A percentile compares a stretch with the other conserved stretches of the same genome.
phyloP scores from a whole-genome alignment of 2,797 vertebrate genomes.

The Microcaecilia unicolor region DNA sequence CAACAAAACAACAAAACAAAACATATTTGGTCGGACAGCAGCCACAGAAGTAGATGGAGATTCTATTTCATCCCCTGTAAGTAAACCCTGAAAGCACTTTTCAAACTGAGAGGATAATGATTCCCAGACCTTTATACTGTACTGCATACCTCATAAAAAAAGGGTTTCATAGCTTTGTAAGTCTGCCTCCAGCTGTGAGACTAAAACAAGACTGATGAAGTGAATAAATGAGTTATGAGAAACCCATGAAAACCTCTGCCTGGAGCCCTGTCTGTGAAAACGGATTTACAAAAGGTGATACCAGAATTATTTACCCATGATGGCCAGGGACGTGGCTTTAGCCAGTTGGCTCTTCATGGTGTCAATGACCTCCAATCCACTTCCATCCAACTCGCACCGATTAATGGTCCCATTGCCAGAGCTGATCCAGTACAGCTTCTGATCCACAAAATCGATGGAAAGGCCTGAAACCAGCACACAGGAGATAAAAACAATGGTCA shows the following conservation, averaged over 20 bases:
- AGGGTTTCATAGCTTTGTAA: background rate
- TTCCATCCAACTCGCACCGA: slow-evolving; percentile 78
- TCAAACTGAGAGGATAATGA: too few species aligned
- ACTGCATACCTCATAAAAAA: too few species aligned
- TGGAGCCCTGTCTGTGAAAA: background rate
- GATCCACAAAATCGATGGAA: slow-evolving; percentile 81
- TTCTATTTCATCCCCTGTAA: too few species aligned
- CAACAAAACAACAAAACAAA: too few species aligned
- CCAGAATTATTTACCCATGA: slow-evolving; percentile 84
- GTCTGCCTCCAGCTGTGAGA: too few species aligned
- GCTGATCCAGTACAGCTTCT: slow-evolving; percentile 92
- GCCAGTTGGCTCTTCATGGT: slow-evolving; percentile 69
- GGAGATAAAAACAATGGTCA: too few species aligned
- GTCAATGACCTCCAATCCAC: slow-evolving; percentile 68
- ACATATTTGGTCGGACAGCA: too few species aligned
- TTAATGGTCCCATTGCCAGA: slow-evolving; percentile 83
- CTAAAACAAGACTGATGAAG: too few species aligned
- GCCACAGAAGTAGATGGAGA: too few species aligned
- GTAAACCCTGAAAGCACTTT: too few species aligned
- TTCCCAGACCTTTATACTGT: too few species aligned
- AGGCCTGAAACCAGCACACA: slow-evolving; percentile 54
- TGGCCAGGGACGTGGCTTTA: slow-evolving; percentile 85
- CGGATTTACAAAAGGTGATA: too few species aligned
- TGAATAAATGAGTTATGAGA: background rate
- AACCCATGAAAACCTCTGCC: rapidly evolving